Percentiles rank a stretch among this genome's conserved stretches.
phyloP scores from a whole-genome alignment of 2,888 invertebrate genomes.

The Orchestes rusci region DNA sequence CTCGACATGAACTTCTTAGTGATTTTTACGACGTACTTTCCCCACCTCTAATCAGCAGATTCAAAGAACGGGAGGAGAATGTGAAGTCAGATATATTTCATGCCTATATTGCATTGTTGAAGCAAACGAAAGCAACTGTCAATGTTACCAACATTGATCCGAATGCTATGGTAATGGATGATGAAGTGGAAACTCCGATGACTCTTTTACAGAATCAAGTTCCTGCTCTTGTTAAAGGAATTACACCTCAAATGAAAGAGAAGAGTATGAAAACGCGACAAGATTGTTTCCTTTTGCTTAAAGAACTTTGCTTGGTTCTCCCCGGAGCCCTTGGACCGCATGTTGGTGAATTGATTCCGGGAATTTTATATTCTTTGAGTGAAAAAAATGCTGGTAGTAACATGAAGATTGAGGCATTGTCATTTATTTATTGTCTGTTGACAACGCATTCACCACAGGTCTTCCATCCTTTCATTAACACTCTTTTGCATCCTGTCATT shows the following conservation, averaged over 20 bases:
- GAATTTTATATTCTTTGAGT: slow-evolving; percentile 79
- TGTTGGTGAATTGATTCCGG: slow-evolving; percentile 77
- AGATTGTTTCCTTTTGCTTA: slow-evolving; percentile 83
- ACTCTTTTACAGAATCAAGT: slow-evolving; percentile 56
- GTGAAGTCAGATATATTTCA: slow-evolving; percentile 98
- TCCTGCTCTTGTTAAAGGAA: slow-evolving; percentile 75
- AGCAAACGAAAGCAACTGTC: slow-evolving; percentile 75
- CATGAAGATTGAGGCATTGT: slow-evolving; percentile 95
- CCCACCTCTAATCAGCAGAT: slow-evolving; percentile 84
- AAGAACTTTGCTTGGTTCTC: slow-evolving; percentile 81
- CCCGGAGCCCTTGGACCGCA: slow-evolving; percentile 75
- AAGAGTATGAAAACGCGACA: slow-evolving; percentile 85
- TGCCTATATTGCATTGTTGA: slow-evolving; percentile 87
- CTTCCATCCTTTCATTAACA: slow-evolving; percentile 73
- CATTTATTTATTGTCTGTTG: slow-evolving; percentile 81
- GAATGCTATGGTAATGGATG: slow-evolving; percentile 55
- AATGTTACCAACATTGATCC: slow-evolving; percentile 59
- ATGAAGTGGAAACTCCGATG: slow-evolving; percentile 64
- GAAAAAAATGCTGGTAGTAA: slow-evolving; percentile 94
- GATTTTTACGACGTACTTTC: slow-evolving; percentile 86
- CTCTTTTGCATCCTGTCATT: slow-evolving; percentile 77
- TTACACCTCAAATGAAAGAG: slow-evolving; percentile 79
- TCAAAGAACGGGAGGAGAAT: slow-evolving; percentile 98
- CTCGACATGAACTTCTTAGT: slow-evolving; percentile 82
- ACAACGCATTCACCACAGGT: slow-evolving; percentile 70